phyloP scores from a whole-genome alignment of 2,888 invertebrate genomes.

The Tenthredo notha region DNA sequence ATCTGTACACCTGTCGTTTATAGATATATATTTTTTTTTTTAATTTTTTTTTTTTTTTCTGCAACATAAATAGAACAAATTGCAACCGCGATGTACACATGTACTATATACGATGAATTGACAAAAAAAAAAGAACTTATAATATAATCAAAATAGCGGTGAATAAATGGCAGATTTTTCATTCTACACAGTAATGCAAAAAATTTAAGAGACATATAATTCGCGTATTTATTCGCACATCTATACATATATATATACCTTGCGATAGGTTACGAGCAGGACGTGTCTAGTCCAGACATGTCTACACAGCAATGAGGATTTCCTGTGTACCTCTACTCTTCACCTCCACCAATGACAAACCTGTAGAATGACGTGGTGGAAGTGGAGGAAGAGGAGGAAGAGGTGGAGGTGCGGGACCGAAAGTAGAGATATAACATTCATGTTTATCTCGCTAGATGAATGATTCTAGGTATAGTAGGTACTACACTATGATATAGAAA shows the following conservation, averaged over 20 bases:
- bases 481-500: too few relatives aligned
- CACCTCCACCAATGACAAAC: conserved; percentile 11
- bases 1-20: neutral
- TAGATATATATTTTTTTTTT: neutral
- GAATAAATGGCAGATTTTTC: neutral
- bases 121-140: neutral
- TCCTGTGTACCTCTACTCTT: neutral
- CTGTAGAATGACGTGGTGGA: neutral
- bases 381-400: neutral
- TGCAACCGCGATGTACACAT: neutral
- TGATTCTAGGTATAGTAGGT: too few relatives aligned
- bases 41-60: too few relatives aligned
- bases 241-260: neutral
- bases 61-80: neutral
- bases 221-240: neutral
- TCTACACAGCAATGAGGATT: conserved; percentile 39
- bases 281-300: conserved; percentile 11
- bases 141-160: neutral
- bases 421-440: too few relatives aligned
- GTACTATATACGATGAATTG: neutral
- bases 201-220: neutral
- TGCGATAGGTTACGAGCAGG: conserved; percentile 40
- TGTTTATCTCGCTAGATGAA: neutral
- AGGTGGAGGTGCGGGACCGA: neutral
- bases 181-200: neutral